A percentile compares a stretch with the other conserved stretches of the same genome.
These are phyloP conservation scores for Dysmachus trigonus DNA, from an alignment of 2,888 invertebrate species.

Conservation along the genomic window DNA sequence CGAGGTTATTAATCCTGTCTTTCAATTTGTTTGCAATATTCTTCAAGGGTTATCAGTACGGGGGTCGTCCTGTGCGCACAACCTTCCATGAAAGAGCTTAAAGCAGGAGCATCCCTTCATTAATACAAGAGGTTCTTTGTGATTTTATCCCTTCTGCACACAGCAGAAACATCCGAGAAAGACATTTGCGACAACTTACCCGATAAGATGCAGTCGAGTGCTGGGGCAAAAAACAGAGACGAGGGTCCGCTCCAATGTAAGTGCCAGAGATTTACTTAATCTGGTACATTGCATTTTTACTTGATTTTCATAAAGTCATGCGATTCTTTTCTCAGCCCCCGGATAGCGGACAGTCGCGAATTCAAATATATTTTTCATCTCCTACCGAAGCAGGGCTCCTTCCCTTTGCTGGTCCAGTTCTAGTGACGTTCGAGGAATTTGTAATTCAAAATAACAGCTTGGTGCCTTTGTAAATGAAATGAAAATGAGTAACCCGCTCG, in stretches of 20 bases:
- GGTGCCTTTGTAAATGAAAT: conserved; percentile 10
- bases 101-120: not conserved
- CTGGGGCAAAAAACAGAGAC: not conserved
- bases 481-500: conserved; percentile 8
- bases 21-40: conserved; percentile 29
- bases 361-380: not conserved
- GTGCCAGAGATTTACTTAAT: conserved; percentile 14
- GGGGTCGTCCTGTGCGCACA: not conserved
- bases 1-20: conserved; percentile 10
- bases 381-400: not conserved
- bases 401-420: not conserved
- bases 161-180: not conserved
- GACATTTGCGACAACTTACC: conserved; percentile 6
- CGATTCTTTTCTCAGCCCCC: not conserved
- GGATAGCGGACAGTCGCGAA: not conserved
- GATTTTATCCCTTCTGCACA: not conserved
- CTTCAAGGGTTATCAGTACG: conserved; percentile 4
- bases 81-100: not conserved
- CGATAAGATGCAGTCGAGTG: conserved; percentile 23
- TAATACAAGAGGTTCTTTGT: not conserved
- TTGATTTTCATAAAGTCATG: conserved; percentile 19
- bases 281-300: conserved; percentile 23
- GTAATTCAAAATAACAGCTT: conserved; percentile 14
- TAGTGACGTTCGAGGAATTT: not conserved
- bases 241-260: not conserved